Percentiles rank a stretch among this genome's conserved stretches.
Evolutionary conservation across 2,113 vertebrate genomes (phyloP).

Genomic region (Silurus asotus): DNA sequence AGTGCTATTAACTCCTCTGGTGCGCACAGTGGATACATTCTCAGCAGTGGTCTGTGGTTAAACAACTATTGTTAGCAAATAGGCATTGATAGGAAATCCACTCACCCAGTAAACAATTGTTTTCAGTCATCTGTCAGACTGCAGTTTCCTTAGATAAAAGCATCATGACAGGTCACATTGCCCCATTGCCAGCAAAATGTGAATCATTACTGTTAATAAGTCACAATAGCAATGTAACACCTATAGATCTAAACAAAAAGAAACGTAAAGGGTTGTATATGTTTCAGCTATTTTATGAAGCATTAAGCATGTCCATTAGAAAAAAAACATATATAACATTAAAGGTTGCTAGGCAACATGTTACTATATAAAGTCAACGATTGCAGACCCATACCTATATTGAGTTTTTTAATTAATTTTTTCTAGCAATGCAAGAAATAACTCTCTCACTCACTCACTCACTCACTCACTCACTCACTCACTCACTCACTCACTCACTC

Average conservation of each 20-base stretch:
- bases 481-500: neutral
- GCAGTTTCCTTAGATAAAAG: neutral
- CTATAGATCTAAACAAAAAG: neutral
- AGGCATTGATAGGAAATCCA: slow-evolving; percentile 31
- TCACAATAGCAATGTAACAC: neutral
- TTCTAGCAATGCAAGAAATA: neutral
- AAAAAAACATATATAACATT: neutral
- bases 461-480: neutral
- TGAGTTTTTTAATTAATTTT: neutral
- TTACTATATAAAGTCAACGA: neutral
- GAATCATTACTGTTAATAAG: neutral
- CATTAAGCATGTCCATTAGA: neutral
- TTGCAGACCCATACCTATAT: neutral
- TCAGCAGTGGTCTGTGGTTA: slow-evolving; percentile 30
- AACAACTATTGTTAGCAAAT: slow-evolving; percentile 29
- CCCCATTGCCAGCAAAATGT: neutral
- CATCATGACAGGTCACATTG: neutral
- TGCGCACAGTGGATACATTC: slow-evolving; percentile 26
- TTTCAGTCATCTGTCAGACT: slow-evolving; percentile 18
- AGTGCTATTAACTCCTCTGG: slow-evolving; percentile 25
- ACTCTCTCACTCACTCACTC: neutral
- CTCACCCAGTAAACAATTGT: slow-evolving; percentile 25
- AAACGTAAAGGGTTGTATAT: neutral
- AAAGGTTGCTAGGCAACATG: neutral
- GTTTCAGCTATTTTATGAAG: neutral